A percentile compares a stretch with the other conserved stretches of the same genome.
phyloP scores from a whole-genome alignment of 2,888 invertebrate species.

The Aspidiotus destructor region DNA sequence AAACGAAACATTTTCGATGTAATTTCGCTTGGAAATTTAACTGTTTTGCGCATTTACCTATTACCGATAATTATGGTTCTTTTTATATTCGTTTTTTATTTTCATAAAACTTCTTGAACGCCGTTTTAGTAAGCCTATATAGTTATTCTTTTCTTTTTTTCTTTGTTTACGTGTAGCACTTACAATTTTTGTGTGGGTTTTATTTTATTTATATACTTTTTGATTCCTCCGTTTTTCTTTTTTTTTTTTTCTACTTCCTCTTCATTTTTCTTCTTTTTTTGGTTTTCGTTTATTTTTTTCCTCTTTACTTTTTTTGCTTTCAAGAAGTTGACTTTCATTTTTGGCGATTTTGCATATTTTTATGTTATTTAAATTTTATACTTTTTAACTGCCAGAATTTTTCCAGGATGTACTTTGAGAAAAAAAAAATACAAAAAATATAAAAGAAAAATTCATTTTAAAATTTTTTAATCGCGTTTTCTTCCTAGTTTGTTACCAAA shows the following conservation, averaged over 20 bases:
- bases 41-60: too few relatives aligned
- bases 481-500: conserved; percentile 28
- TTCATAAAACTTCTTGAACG: conserved; percentile 13
- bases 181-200: conserved; percentile 13
- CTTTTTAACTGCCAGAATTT: conserved; percentile 23
- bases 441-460: conserved; percentile 4
- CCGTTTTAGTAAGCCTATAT: background rate
- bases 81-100: background rate
- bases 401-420: conserved; percentile 6
- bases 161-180: conserved; percentile 20
- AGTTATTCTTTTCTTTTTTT: conserved; percentile 5
- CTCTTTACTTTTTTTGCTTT: conserved; percentile 44
- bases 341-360: conserved; percentile 41
- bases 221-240: conserved; percentile 24
- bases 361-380: conserved; percentile 30
- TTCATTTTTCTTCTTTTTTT: conserved; percentile 11
- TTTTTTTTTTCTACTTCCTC: conserved; percentile 28
- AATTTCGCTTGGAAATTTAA: too few relatives aligned
- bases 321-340: conserved; percentile 94
- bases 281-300: conserved; percentile 9
- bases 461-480: conserved; percentile 7
- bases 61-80: too few relatives aligned
- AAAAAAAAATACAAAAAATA: conserved; percentile 1
- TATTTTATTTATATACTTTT: conserved; percentile 23
- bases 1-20: too few relatives aligned